Evolutionary conservation across 2,113 vertebrate species (phyloP), one percentile per base, ranked within the genome.

Genomic region (Lepus americanus): DNA sequence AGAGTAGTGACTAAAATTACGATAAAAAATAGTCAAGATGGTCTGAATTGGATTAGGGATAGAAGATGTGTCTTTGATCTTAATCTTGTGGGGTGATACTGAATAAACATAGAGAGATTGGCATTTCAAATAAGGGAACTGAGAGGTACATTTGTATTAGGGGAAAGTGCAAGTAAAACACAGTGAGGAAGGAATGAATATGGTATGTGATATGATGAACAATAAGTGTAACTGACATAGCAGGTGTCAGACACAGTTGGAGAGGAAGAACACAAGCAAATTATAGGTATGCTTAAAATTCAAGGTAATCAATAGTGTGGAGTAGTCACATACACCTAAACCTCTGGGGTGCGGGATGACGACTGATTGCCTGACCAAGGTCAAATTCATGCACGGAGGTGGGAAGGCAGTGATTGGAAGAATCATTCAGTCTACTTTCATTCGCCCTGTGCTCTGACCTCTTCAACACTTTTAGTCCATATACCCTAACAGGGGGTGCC

Each of bases 401-500:
- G 51, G 11, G 13, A 22, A 27, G 87, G 59, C 44, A 5, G 3
- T 29, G 22, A 14, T 5, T 5, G 44, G 61, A 23, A 6, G 33
- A 33, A 53, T 20, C 20, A 7, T 20, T 70, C 20, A 29, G 8
- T 20, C 44, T 8, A 1, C 29, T 59, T 39, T 63, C 12, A 13
- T 33, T 3, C 14, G 25, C 11, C 33, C 39, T n/a, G n/a, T 0
- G 31, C 67, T 10, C 16, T 59, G 2, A 9, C 67, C 27, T 33
- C 17, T 3, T 63, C 17, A 1, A 14, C 19, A 29, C 11, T 20
- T 20, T 2, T 0, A 14, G n/a, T 59, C 25, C 63, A n/a, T 1
- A 10, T 1, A 22, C n/a, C 14, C 29, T 59, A 23, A 17, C 1
- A 2, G 36, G 13, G 73, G 23, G 0, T 23, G 6, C 23, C 2